phyloP scores from a whole-genome alignment of 2,797 vertebrate species.

The Pseudochaenichthys georgianus region DNA sequence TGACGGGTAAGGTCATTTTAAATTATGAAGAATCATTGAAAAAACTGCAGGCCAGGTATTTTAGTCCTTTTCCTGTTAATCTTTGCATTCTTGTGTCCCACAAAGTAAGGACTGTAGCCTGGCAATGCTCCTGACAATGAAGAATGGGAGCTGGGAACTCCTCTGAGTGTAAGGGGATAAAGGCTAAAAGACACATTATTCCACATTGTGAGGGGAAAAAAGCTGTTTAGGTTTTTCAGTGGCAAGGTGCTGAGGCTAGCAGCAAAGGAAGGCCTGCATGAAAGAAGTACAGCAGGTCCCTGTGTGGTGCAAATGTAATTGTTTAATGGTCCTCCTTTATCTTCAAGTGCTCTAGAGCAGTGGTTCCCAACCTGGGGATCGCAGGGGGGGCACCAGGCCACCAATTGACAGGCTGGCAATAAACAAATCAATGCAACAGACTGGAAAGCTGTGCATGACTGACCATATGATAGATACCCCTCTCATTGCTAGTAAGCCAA shows the following conservation, averaged over 20 bases:
- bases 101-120: slow-evolving; percentile 8
- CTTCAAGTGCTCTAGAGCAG: neutral
- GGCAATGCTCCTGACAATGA: slow-evolving; percentile 39
- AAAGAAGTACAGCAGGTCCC: slow-evolving; percentile 4
- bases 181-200: slow-evolving; percentile 39
- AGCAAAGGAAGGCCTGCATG: neutral
- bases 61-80: slow-evolving; percentile 4
- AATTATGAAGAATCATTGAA: no score
- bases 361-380: no score
- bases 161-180: slow-evolving; percentile 22
- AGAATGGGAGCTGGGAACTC: slow-evolving; percentile 30
- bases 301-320: neutral
- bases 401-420: slow-evolving; percentile 48
- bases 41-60: slow-evolving; percentile 16
- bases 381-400: no score
- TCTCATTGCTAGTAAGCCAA: neutral
- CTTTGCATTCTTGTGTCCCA: slow-evolving; percentile 18
- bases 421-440: slow-evolving; percentile 70
- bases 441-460: slow-evolving; percentile 60
- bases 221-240: slow-evolving; percentile 31
- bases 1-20: no score
- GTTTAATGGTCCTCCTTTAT: neutral
- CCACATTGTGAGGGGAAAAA: slow-evolving; percentile 36
- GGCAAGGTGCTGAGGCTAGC: slow-evolving; percentile 25
- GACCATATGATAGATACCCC: slow-evolving; percentile 27